These are phyloP conservation scores for Anas flavirostris DNA, from an alignment of 2,797 vertebrate genomes.

Conservation along the genomic window DNA sequence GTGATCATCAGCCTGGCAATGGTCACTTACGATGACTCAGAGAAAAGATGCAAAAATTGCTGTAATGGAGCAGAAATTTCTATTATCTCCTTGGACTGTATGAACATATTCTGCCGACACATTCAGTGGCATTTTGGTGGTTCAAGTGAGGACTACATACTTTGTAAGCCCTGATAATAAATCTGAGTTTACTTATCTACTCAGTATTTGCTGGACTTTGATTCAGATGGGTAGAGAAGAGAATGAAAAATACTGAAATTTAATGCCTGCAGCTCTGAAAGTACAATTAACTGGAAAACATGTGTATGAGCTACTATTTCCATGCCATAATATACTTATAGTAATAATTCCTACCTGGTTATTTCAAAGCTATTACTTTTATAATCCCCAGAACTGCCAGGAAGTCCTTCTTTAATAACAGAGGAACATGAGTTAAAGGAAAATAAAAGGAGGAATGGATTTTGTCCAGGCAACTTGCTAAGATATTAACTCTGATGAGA, in stretches of 20 bases:
- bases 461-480: background rate
- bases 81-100: background rate
- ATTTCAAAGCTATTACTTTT: background rate
- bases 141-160: background rate
- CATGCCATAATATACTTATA: background rate
- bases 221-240: background rate
- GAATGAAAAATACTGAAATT: background rate
- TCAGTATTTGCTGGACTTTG: background rate
- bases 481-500: background rate
- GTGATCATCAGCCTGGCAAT: background rate
- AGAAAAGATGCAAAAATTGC: background rate
- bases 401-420: background rate
- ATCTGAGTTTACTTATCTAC: background rate
- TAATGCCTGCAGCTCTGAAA: background rate
- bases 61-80: slow-evolving; percentile 25
- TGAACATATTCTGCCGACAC: background rate
- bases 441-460: background rate
- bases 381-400: background rate
- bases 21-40: background rate
- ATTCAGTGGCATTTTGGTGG: background rate
- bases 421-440: background rate
- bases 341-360: background rate
- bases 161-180: background rate
- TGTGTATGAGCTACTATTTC: background rate
- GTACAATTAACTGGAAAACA: background rate